Base-by-base conservation (phyloP, 2,888 invertebrate species). In the Eremobia ochroleuca region DNA sequence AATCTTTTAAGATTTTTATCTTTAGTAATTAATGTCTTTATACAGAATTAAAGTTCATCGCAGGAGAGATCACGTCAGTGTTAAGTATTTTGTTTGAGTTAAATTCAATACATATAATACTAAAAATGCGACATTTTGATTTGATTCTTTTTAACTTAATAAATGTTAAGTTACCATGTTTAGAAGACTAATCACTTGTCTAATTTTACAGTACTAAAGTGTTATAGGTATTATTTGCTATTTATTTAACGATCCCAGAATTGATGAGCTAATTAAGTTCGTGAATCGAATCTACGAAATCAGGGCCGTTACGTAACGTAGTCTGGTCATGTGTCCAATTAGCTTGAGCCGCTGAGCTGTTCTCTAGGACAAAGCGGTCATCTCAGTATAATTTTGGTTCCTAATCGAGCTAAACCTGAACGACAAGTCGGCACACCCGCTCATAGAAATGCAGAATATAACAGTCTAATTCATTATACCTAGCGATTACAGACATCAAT, bases 301-400 rank as follows among this genome's bases (percentile, higher is more conserved):
- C 70, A 76, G 59, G 21, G 67, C 74, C 79, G 76, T 87, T 87
- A 87, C 88, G 82, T 85, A 81, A 87, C 64, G 46, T 73, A 82
- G 81, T 83, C 82, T 83, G 81, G 86, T 77, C 79, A 86, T 85
- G 80, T 86, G 79, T 79, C 86, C 86, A 88, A 91, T 90, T 87
- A 90, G 77, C 65, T 73, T 40, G 74, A 81, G 73, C 69, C 66
- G 73, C 72, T 72, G 74, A 84, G 77, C 68, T 77, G 58, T 82
- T 76, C 58, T 73, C 70, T 72, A 76, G 90, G 90, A 88, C 92
- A 89, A 90, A 90, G 85, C 87, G 92, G 91, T 91, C 91, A 90
- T 91, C 88, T 77, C 82, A 62, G 90, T 84, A 91, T 91, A 91
- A 92, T 90, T 90, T 91, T 79, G 82, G 86, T 83, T 77, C 84